Conservation (phyloP, 2,113 vertebrate genomes). For the Calyptomena viridis region DNA sequence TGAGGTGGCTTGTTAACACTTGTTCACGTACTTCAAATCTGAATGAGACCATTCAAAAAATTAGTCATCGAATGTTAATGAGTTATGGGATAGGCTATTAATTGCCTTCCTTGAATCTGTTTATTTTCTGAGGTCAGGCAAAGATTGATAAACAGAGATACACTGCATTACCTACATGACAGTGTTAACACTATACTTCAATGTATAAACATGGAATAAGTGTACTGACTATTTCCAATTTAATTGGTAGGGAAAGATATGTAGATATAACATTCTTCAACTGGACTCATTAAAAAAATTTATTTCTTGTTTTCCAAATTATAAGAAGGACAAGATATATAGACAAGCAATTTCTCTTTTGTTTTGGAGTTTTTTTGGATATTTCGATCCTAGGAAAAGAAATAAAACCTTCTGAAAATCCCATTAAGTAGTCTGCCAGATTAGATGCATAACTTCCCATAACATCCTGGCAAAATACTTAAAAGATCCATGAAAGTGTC, state of each 20-base stretch:
- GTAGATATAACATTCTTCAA: neutral
- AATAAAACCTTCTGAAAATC: neutral
- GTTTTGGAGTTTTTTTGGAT: neutral
- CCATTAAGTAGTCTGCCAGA: neutral
- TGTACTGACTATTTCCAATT: neutral
- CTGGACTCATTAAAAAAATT: neutral
- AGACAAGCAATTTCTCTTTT: neutral
- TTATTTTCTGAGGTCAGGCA: slow-evolving; percentile 22
- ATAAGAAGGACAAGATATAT: neutral
- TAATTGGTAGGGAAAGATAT: neutral
- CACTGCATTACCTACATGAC: neutral
- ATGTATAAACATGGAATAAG: neutral
- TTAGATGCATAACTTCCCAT: neutral
- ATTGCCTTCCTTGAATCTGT: neutral
- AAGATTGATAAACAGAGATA: neutral
- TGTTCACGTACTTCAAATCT: neutral
- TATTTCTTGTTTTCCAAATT: neutral
- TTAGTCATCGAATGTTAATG: slow-evolving; percentile 26
- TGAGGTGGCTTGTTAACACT: slow-evolving; percentile 7
- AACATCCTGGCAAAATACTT: neutral
- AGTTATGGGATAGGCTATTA: slow-evolving; percentile 3
- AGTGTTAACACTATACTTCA: neutral
- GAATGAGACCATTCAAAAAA: neutral
- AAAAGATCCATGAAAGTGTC: neutral
- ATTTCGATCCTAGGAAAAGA: neutral